Conservation (phyloP, 1,140 invertebrate genomes). For the Halictus rubicundus region DNA sequence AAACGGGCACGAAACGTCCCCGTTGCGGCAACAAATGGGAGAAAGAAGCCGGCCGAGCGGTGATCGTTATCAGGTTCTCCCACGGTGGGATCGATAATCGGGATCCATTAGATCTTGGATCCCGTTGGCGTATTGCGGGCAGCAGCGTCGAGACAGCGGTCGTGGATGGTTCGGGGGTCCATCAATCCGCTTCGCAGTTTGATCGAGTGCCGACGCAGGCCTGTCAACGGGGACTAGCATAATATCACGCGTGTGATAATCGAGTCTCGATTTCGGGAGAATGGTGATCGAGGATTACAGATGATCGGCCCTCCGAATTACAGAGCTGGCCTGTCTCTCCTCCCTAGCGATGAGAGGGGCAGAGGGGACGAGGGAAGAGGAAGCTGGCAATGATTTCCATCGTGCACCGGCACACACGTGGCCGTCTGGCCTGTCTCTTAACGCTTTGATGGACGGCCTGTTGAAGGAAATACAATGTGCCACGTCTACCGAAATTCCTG, state of each 20-base stretch:
- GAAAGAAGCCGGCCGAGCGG: too few relatives aligned
- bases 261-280: constrained; percentile 46
- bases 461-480: constrained; percentile 37
- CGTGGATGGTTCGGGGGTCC: constrained; percentile 6
- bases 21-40: too few relatives aligned
- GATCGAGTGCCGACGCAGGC: constrained; percentile 45
- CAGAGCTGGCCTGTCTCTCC: not conserved
- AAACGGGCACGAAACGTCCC: too few relatives aligned
- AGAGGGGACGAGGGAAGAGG: too few relatives aligned
- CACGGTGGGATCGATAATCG: constrained; percentile 14
- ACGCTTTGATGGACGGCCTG: constrained; percentile 33
- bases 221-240: constrained; percentile 43
- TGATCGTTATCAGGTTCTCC: too few relatives aligned
- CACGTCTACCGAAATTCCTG: constrained; percentile 9
- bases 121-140: constrained; percentile 26
- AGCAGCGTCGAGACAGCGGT: not conserved
- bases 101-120: constrained; percentile 20
- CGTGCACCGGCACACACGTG: constrained; percentile 2
- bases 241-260: constrained; percentile 47
- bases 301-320: constrained; percentile 38
- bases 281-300: constrained; percentile 35
- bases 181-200: constrained; percentile 49
- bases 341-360: not conserved
- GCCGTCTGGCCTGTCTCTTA: constrained; percentile 20
- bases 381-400: constrained; percentile 27